A percentile compares a stretch with the other conserved stretches of the same genome.
Evolutionary conservation across 1,140 invertebrate species (phyloP).

Genomic region (Temnothorax longispinosus): DNA sequence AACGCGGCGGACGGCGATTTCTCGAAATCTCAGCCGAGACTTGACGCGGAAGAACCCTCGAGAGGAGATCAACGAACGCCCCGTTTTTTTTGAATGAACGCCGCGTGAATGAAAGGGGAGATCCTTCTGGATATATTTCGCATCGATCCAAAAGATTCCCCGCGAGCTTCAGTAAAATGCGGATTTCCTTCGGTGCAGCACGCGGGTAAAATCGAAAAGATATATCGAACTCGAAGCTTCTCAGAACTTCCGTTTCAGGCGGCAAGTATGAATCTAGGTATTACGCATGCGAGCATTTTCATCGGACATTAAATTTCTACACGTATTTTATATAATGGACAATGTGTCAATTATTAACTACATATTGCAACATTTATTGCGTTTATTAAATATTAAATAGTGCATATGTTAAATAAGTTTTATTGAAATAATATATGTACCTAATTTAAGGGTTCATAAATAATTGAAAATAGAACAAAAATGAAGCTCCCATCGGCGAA

Average conservation of each 20-base stretch:
- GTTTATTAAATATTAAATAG: not conserved
- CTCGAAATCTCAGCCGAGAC: not conserved
- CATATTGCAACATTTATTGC: not conserved
- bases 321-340: not conserved
- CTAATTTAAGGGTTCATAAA: not conserved
- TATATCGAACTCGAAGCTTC: not conserved
- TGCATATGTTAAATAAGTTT: not conserved
- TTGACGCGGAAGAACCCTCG: not conserved
- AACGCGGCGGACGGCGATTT: not conserved
- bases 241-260: not conserved
- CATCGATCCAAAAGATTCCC: not conserved
- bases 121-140: not conserved
- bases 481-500: not conserved
- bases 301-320: not conserved
- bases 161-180: not conserved
- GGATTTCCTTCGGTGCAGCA: too few relatives aligned
- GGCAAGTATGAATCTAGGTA: conserved; percentile 15
- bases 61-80: not conserved
- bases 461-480: not conserved
- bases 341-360: not conserved
- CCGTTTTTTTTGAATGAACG: not conserved
- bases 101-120: not conserved
- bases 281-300: not conserved
- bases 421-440: not conserved
- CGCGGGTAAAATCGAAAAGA: not conserved